phyloP scores from a whole-genome alignment of 2,888 invertebrate species.

The Cotesia congregata region DNA sequence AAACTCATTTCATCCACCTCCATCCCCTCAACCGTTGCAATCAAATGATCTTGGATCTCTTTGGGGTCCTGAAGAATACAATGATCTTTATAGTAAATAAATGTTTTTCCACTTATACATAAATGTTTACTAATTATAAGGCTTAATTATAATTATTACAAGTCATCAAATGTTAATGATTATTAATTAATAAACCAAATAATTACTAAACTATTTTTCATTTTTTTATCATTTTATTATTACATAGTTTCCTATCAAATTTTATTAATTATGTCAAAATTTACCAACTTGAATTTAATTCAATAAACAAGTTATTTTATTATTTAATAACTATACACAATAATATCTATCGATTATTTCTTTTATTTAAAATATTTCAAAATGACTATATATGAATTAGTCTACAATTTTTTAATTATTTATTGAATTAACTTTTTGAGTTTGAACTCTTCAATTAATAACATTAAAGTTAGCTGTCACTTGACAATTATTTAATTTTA shows the following conservation, averaged over 20 bases:
- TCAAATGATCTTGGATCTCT: not conserved
- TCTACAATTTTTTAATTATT: too few species aligned
- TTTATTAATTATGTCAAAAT: not conserved
- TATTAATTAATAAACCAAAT: not conserved
- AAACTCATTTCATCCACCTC: not conserved
- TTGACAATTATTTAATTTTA: too few species aligned
- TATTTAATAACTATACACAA: too few species aligned
- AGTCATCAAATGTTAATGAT: not conserved
- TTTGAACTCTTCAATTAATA: too few species aligned
- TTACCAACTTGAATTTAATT: not conserved
- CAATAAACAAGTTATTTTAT: too few species aligned
- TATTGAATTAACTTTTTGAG: too few species aligned
- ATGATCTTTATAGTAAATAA: not conserved
- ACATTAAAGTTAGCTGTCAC: too few species aligned
- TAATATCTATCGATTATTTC: too few species aligned
- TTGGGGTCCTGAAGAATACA: not conserved
- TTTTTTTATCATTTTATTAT: not conserved
- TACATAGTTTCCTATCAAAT: too few species aligned
- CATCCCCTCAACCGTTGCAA: not conserved
- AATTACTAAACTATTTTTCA: not conserved
- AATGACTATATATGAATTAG: too few species aligned
- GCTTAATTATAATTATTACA: not conserved
- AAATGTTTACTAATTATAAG: not conserved
- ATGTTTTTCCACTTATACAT: not conserved
- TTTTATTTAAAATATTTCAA: too few species aligned